Evolutionary conservation across 2,113 vertebrate species (phyloP).

Genomic region (Lepus americanus): DNA sequence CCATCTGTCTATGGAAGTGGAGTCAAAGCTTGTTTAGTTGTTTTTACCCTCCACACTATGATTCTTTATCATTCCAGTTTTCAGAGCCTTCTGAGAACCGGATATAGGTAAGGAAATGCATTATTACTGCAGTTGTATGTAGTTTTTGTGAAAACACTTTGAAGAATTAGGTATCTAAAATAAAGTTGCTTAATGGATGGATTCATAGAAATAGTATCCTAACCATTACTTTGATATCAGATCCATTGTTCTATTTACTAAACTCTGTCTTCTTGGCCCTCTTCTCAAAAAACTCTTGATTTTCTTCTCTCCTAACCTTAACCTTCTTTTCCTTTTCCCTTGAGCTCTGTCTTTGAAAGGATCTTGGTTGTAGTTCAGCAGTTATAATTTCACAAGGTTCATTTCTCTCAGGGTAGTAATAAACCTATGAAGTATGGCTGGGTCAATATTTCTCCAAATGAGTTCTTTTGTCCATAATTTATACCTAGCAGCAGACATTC

Average conservation of each 20-base stretch:
- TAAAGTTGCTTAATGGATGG: background rate
- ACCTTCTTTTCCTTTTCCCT: constrained; percentile 64
- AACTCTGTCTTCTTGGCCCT: background rate
- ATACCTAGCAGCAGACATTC: constrained; percentile 63
- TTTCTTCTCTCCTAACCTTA: background rate
- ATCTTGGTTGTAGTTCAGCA: constrained; percentile 74
- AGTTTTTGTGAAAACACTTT: constrained; percentile 44
- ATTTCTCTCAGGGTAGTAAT: constrained; percentile 80
- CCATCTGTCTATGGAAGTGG: background rate
- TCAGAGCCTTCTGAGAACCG: background rate
- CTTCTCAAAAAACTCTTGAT: background rate
- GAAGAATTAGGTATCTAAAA: background rate
- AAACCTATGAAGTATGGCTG: constrained; percentile 79
- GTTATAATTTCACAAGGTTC: constrained; percentile 80
- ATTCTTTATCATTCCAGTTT: background rate
- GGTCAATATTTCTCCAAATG: constrained; percentile 81
- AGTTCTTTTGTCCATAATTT: constrained; percentile 80
- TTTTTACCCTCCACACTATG: background rate
- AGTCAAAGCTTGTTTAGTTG: background rate
- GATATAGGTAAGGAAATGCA: background rate
- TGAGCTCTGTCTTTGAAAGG: constrained; percentile 74
- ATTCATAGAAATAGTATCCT: background rate
- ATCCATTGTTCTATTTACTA: background rate
- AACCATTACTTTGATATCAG: background rate
- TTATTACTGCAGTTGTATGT: background rate